These are phyloP conservation scores for Scomber colias DNA, from an alignment of 2,113 vertebrate species.

Conservation along the genomic window DNA sequence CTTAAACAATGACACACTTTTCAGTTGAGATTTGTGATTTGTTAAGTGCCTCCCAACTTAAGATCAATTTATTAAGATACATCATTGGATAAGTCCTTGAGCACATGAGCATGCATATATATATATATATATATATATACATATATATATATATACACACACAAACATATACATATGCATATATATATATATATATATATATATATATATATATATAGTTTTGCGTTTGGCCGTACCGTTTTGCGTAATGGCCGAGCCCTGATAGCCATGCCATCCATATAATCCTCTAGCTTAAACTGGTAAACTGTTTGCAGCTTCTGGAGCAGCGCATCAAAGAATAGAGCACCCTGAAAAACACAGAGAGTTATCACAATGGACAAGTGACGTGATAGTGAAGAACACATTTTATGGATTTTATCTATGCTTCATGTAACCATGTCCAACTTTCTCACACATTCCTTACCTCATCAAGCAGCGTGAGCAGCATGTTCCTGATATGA, in stretches of 20 bases:
- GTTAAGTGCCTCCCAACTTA: no score
- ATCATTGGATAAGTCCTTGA: not conserved
- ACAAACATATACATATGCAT: no score
- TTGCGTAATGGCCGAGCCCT: constrained; percentile 94
- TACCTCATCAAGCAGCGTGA: constrained; percentile 96
- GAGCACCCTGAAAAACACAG: constrained; percentile 87
- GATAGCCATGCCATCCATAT: constrained; percentile 97
- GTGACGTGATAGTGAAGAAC: not conserved
- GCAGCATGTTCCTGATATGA: constrained; percentile 90
- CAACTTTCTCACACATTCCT: not conserved
- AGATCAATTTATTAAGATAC: not conserved
- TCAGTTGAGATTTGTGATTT: no score
- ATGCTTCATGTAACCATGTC: not conserved
- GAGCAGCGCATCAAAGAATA: constrained; percentile 94
- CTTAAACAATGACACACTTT: no score
- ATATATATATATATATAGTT: no score
- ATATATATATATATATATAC: no score
- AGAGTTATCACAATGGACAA: not conserved
- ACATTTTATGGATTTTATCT: no score
- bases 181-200: no score
- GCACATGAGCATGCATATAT: not conserved
- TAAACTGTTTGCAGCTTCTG: constrained; percentile 95
- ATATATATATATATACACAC: no score
- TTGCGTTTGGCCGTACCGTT: constrained; percentile 82
- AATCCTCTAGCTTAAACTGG: constrained; percentile 95